phyloP scores from a whole-genome alignment of 2,888 invertebrate genomes.

The Caenorhabditis imperialis region DNA sequence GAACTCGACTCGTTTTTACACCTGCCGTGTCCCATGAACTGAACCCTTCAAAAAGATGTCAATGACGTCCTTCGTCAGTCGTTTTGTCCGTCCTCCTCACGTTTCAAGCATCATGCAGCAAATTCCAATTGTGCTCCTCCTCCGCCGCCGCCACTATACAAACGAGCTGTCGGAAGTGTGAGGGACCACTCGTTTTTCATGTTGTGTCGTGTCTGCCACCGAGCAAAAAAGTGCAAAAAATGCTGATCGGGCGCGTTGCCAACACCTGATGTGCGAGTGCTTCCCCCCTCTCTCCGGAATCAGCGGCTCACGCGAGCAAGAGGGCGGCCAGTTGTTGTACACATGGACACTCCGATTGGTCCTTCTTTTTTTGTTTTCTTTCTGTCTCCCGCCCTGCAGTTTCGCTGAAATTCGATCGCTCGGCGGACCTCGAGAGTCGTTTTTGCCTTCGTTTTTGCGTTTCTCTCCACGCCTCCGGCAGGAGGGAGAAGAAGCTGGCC shows the following conservation, averaged over 20 bases:
- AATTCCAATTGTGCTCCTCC: constrained; percentile 29
- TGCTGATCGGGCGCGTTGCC: constrained; percentile 17
- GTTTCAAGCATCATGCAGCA: constrained; percentile 50
- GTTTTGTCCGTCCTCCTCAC: constrained; percentile 33
- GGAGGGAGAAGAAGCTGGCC: too few species aligned
- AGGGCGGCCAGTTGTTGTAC: background rate
- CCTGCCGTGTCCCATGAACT: constrained; percentile 35
- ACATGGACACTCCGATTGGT: constrained; percentile 12
- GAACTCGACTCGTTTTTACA: too few species aligned
- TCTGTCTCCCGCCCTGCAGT: too few species aligned
- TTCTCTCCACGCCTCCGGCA: constrained; percentile 31
- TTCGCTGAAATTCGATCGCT: constrained; percentile 37
- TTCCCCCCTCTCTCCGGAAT: constrained; percentile 10
- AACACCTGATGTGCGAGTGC: constrained; percentile 31
- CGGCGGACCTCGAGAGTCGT: constrained; percentile 21
- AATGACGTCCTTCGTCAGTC: constrained; percentile 45
- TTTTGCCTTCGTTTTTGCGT: constrained; percentile 36
- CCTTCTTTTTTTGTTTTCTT: constrained; percentile 31
- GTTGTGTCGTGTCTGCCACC: constrained; percentile 40
- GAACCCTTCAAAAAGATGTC: constrained; percentile 30
- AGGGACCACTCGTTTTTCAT: constrained; percentile 31
- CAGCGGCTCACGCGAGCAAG: constrained; percentile 15
- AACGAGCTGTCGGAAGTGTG: constrained; percentile 25
- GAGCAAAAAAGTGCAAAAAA: constrained; percentile 44
- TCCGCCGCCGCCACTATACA: constrained; percentile 28